These are phyloP conservation scores for Colossoma macropomum DNA, from an alignment of 2,113 vertebrate genomes.

Conservation along the genomic window DNA sequence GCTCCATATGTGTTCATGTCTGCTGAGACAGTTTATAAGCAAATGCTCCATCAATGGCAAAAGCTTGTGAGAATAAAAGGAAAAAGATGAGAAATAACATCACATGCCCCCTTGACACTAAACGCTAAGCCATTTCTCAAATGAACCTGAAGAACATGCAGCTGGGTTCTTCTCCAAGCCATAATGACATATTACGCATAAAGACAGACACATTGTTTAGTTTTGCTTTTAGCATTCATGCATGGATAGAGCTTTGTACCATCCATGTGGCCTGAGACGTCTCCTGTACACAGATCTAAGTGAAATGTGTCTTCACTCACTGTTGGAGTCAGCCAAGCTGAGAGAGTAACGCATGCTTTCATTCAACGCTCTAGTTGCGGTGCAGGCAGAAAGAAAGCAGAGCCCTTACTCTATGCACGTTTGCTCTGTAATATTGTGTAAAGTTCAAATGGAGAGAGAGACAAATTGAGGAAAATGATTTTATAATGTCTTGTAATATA, in stretches of 20 bases:
- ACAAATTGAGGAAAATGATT: neutral
- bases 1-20: conserved; percentile 6
- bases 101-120: conserved; percentile 21
- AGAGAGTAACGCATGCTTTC: neutral
- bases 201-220: conserved; percentile 35
- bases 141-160: conserved; percentile 21
- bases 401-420: neutral
- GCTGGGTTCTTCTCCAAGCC: neutral
- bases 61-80: conserved; percentile 12
- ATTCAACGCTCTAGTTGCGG: neutral
- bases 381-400: neutral
- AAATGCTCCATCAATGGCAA: conserved; percentile 3
- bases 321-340: conserved; percentile 6
- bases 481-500: neutral
- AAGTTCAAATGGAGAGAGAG: neutral
- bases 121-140: conserved; percentile 1
- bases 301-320: neutral
- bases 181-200: conserved; percentile 13
- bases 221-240: conserved; percentile 23
- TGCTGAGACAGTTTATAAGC: neutral
- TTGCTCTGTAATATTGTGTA: neutral
- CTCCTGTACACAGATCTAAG: neutral
- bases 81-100: neutral
- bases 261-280: neutral
- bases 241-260: neutral